These are phyloP conservation scores for Iguana delicatissima DNA, from an alignment of 2,797 vertebrate genomes.

Conservation along the genomic window DNA sequence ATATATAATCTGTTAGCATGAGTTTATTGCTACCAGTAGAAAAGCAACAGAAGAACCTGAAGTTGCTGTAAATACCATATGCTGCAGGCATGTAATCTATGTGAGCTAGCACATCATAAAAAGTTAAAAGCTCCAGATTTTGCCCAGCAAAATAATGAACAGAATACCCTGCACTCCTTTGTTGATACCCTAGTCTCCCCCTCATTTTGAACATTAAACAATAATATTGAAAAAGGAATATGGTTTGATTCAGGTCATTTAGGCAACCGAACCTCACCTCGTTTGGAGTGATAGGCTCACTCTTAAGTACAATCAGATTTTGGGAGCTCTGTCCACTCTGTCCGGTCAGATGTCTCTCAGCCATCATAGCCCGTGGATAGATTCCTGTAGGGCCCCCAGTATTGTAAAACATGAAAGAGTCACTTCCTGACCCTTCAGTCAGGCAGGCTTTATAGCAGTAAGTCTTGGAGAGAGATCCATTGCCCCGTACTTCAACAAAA, in stretches of 20 bases:
- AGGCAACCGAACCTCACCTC: conserved; percentile 78
- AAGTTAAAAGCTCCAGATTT: conserved; percentile 52
- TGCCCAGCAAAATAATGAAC: conserved; percentile 55
- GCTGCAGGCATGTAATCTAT: neutral
- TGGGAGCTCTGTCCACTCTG: conserved; percentile 91
- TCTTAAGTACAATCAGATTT: conserved; percentile 85
- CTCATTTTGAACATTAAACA: conserved; percentile 10
- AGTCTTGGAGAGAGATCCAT: conserved; percentile 95
- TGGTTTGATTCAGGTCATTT: conserved; percentile 20
- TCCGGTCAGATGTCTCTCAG: conserved; percentile 93
- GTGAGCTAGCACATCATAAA: conserved; percentile 34
- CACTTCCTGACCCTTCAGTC: conserved; percentile 95
- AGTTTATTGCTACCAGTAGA: conserved; percentile 15
- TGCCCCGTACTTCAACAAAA: conserved; percentile 96
- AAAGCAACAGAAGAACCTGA: neutral
- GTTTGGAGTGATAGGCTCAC: conserved; percentile 81
- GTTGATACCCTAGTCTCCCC: neutral
- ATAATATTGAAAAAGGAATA: neutral
- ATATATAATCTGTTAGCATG: neutral
- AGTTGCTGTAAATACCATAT: neutral
- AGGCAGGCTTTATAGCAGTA: conserved; percentile 98
- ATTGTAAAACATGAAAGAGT: conserved; percentile 99
- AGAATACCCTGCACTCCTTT: conserved; percentile 34
- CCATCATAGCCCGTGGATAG: conserved; percentile 87
- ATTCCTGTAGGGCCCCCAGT: conserved; percentile 88